Conservation (phyloP, 2,797 vertebrate species). For the Allobates femoralis region DNA sequence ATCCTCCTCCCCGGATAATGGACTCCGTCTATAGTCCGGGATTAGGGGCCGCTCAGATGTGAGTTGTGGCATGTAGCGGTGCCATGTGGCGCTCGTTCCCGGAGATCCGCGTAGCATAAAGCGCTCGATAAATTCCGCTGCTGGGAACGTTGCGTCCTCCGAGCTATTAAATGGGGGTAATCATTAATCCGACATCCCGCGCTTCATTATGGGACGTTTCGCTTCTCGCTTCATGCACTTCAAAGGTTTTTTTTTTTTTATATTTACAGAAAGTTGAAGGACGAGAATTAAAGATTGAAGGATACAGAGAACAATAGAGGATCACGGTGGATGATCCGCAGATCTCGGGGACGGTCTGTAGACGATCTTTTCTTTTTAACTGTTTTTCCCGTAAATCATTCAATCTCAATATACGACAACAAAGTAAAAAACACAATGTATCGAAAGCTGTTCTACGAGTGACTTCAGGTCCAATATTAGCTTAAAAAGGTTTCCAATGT, state of each 20-base stretch:
- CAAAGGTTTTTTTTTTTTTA: conserved; percentile 16
- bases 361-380: too few relatives aligned
- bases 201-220: neutral
- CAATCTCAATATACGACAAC: too few relatives aligned
- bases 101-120: neutral
- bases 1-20: neutral
- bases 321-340: neutral
- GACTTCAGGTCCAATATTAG: too few relatives aligned
- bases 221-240: neutral
- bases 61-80: conserved; percentile 6
- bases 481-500: too few relatives aligned
- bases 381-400: too few relatives aligned
- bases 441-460: too few relatives aligned
- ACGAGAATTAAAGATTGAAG: neutral
- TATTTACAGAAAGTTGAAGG: conserved; percentile 14
- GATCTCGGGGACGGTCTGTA: neutral
- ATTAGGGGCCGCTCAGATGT: neutral
- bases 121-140: neutral
- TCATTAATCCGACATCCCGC: conserved; percentile 33
- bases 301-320: neutral
- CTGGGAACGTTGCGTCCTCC: neutral
- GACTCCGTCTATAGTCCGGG: neutral
- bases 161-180: neutral
- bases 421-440: too few relatives aligned
- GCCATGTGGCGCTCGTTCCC: neutral